Evolutionary conservation across 35 echinoderm and acorn worm genomes (phyloP).

Genomic region (Ptychodera flava): DNA sequence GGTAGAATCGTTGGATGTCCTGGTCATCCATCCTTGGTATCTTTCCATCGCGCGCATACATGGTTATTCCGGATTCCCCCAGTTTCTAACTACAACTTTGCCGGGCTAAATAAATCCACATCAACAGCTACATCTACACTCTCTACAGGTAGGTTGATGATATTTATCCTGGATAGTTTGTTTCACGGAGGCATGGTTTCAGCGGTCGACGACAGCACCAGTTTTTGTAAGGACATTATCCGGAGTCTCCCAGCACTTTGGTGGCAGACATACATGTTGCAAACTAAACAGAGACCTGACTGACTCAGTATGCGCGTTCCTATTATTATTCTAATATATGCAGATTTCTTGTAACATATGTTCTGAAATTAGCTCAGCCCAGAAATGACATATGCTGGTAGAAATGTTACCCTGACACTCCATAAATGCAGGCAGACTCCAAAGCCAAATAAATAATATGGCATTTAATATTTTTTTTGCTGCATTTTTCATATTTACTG

Average conservation of each 20-base stretch:
- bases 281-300: too few species aligned
- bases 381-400: not conserved
- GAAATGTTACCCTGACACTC: too few species aligned
- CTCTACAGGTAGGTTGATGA: not conserved
- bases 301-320: not conserved
- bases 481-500: too few species aligned
- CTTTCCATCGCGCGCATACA: not conserved
- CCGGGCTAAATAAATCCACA: not conserved
- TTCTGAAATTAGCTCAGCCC: not conserved
- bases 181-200: not conserved
- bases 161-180: not conserved
- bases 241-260: too few species aligned
- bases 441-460: too few species aligned
- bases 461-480: too few species aligned
- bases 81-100: not conserved
- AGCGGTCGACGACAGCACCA: too few species aligned
- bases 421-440: too few species aligned
- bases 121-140: not conserved
- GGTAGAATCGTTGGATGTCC: not conserved
- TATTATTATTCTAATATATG: not conserved
- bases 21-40: not conserved
- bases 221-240: too few species aligned
- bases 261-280: not conserved
- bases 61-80: not conserved
- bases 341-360: not conserved